These are phyloP conservation scores for Cirrhinus molitorella DNA, from an alignment of 2,797 vertebrate species.

Conservation along the genomic window DNA sequence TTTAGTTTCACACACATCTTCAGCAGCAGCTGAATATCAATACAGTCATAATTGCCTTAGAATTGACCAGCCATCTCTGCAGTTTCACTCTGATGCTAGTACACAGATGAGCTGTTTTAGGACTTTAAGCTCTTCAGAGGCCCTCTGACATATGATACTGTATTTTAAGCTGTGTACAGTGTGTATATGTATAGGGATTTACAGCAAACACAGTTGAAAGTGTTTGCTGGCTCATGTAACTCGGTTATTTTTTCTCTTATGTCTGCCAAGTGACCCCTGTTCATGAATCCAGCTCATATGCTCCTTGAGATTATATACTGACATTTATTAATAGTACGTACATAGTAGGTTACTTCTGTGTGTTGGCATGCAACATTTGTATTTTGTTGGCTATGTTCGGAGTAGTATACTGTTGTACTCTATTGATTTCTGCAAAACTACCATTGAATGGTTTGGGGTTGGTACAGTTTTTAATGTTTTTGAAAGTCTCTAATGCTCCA, in stretches of 20 bases:
- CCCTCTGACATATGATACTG: constrained; percentile 9
- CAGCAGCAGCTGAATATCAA: constrained; percentile 1
- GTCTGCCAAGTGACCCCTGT: not conserved
- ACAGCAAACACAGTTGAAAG: not conserved
- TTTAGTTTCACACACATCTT: constrained; percentile 30
- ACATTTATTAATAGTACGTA: not conserved
- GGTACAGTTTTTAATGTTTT: not conserved
- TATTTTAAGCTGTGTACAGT: not conserved
- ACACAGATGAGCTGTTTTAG: constrained; percentile 36
- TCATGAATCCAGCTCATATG: not conserved
- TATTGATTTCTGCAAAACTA: not conserved
- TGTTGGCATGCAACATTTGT: constrained; percentile 1
- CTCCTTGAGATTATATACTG: not conserved
- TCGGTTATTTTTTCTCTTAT: not conserved
- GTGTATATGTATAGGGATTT: constrained; percentile 16
- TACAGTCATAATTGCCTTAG: constrained; percentile 32
- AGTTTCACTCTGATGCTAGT: not conserved
- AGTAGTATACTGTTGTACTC: not conserved
- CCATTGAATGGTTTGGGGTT: not conserved
- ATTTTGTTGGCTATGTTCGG: not conserved
- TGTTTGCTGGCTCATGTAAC: not conserved
- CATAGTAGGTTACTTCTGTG: not conserved
- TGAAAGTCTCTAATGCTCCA: not conserved
- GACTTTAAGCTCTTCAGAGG: constrained; percentile 17
- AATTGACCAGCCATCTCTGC: constrained; percentile 42